Evolutionary conservation across 2,797 vertebrate species (phyloP).

Genomic region (Threskiornis aethiopicus): DNA sequence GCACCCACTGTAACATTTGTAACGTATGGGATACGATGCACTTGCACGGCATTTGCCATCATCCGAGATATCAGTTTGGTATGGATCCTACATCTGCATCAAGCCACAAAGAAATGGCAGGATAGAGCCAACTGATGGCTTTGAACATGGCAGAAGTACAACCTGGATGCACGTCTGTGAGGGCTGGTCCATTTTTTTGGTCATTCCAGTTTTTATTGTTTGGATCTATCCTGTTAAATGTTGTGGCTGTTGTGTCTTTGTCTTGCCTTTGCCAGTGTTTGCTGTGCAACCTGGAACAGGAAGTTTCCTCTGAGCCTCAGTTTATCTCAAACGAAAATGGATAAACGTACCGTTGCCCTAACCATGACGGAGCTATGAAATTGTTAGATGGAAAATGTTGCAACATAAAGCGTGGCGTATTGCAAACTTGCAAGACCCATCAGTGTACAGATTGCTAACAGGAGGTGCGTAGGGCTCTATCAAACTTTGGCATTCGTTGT

Average conservation of each 20-base stretch:
- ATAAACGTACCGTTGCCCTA: neutral
- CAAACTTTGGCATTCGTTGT: accelerated
- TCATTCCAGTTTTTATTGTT: neutral
- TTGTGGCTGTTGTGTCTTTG: neutral
- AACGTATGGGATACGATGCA: neutral
- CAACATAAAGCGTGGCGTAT: accelerated
- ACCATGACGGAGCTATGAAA: neutral
- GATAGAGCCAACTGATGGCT: neutral
- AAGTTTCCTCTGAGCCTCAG: neutral
- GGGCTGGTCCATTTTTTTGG: neutral
- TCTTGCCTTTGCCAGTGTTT: neutral
- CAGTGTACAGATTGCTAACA: accelerated
- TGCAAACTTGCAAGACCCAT: too few relatives aligned
- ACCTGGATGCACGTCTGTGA: neutral
- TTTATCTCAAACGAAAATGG: neutral
- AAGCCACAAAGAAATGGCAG: neutral
- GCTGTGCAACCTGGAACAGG: neutral
- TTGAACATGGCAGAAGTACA: neutral
- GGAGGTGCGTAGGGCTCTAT: accelerated
- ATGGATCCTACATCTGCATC: neutral
- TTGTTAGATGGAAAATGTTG: neutral
- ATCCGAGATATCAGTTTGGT: neutral
- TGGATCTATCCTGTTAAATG: neutral
- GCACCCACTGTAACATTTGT: neutral
- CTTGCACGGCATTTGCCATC: neutral